These are phyloP conservation scores for Exephanes ischioxanthus DNA, from an alignment of 2,888 invertebrate species.

Conservation along the genomic window DNA sequence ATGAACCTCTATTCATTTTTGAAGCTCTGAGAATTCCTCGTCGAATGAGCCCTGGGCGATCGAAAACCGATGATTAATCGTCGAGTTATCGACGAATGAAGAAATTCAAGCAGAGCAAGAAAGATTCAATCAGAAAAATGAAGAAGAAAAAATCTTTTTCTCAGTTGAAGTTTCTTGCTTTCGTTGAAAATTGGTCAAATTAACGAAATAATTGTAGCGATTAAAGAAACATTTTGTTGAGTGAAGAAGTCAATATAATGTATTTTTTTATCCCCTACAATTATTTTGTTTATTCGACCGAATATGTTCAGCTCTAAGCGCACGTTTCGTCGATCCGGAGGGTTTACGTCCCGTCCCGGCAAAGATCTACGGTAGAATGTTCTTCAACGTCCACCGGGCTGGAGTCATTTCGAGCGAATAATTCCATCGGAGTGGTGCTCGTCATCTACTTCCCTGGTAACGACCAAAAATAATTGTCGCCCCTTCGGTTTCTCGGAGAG, in stretches of 20 bases:
- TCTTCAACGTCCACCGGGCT: background rate
- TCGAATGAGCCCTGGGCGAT: background rate
- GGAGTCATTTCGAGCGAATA: conserved; percentile 33
- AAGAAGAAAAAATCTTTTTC: background rate
- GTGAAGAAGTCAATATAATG: background rate
- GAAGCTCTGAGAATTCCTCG: background rate
- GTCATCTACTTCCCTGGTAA: conserved; percentile 16
- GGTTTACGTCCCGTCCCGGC: too few species aligned
- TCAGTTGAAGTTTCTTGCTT: background rate
- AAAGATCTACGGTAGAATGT: background rate
- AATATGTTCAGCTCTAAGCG: background rate
- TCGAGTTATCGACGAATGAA: background rate
- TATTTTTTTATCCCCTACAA: background rate
- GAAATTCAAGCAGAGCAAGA: background rate
- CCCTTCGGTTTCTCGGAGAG: background rate
- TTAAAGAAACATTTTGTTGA: too few species aligned
- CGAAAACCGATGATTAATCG: background rate
- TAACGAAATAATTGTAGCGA: background rate
- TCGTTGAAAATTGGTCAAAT: background rate
- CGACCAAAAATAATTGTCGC: conserved; percentile 48
- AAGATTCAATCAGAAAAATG: too few species aligned
- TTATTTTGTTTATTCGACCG: background rate
- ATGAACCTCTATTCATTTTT: background rate
- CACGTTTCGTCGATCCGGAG: background rate
- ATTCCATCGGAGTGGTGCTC: conserved; percentile 46